Evolutionary conservation across 2,888 invertebrate species (phyloP).

Genomic region (Dryobotodes eremita): DNA sequence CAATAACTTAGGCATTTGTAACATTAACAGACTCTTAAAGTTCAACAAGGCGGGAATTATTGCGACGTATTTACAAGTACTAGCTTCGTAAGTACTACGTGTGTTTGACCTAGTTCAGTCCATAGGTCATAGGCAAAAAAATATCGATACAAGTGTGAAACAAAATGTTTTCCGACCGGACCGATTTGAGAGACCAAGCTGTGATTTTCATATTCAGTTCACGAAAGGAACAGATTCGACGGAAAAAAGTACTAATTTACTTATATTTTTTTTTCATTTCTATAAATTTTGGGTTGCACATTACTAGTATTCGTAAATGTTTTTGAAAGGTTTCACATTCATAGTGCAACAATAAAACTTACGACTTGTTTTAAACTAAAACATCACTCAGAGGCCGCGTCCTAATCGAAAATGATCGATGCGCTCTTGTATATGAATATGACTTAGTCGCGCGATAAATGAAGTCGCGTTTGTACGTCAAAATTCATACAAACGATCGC

Average conservation of each 20-base stretch:
- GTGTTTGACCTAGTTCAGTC: constrained; percentile 35
- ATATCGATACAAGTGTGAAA: constrained; percentile 1
- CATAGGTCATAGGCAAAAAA: neutral
- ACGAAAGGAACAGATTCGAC: neutral
- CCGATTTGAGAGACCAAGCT: neutral
- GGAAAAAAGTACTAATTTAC: neutral
- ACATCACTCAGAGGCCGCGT: too few relatives aligned
- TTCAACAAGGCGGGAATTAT: constrained; percentile 10
- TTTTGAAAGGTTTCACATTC: too few relatives aligned
- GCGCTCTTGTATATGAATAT: too few relatives aligned
- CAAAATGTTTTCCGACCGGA: neutral
- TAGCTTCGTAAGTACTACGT: neutral
- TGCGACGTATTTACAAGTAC: neutral
- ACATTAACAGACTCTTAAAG: neutral
- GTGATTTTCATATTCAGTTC: neutral
- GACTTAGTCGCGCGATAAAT: too few relatives aligned
- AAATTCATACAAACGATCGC: too few relatives aligned
- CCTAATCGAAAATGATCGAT: too few relatives aligned
- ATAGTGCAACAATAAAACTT: too few relatives aligned
- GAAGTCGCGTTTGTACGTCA: too few relatives aligned
- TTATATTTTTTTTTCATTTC: neutral
- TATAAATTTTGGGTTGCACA: neutral
- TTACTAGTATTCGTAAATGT: neutral
- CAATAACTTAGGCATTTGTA: neutral
- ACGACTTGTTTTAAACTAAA: too few relatives aligned